A percentile compares a stretch with the other conserved stretches of the same genome.
Conservation (phyloP, 92 coral and sea anemone species). For the Desmophyllum pertusum region DNA sequence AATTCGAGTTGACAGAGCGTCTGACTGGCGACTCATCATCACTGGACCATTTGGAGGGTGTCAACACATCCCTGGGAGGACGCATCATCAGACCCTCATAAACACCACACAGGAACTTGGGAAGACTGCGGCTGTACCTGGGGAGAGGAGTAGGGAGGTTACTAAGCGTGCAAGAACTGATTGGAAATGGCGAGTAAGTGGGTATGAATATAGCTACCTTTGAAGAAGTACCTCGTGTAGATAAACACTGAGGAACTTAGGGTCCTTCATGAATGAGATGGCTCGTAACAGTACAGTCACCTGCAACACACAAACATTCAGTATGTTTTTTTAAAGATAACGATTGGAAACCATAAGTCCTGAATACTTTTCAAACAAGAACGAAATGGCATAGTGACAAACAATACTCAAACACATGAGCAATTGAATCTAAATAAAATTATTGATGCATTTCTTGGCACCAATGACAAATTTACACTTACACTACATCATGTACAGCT, state of each 20-base stretch:
- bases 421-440: background rate
- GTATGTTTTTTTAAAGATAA: background rate
- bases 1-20: conserved; percentile 63
- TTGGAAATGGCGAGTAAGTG: background rate
- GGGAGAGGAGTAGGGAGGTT: background rate
- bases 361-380: background rate
- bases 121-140: conserved; percentile 75
- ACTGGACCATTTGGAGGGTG: conserved; percentile 82
- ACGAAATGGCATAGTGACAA: background rate
- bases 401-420: background rate
- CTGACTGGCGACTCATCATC: conserved; percentile 86
- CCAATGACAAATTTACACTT: too few species aligned
- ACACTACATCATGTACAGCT: too few species aligned
- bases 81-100: conserved; percentile 94
- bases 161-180: background rate
- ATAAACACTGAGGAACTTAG: conserved; percentile 75
- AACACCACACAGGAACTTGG: conserved; percentile 79
- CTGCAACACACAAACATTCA: conserved; percentile 37
- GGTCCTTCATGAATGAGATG: conserved; percentile 89
- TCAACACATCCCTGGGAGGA: conserved; percentile 84
- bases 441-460: background rate
- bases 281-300: conserved; percentile 86
- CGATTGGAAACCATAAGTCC: background rate
- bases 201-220: conserved; percentile 49
- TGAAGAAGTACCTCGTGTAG: conserved; percentile 70